Evolutionary conservation across 2,888 invertebrate genomes (phyloP).

Genomic region (Spisula subtruncata): DNA sequence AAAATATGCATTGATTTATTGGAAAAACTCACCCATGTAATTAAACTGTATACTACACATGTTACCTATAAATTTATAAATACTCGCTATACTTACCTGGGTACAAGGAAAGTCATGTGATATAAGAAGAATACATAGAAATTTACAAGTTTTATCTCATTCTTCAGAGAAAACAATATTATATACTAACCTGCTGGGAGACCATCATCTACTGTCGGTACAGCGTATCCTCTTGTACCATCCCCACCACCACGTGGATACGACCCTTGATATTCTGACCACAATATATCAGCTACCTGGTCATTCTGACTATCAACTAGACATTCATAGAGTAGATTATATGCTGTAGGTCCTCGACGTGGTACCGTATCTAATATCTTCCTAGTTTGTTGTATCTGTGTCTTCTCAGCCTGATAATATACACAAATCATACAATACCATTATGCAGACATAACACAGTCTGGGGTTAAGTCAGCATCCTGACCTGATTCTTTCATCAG

Average conservation of each 20-base stretch:
- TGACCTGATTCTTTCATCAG: background rate
- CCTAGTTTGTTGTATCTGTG: constrained; percentile 59
- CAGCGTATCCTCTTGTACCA: constrained; percentile 37
- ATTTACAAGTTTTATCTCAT: too few relatives aligned
- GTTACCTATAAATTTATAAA: too few relatives aligned
- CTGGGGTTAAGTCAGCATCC: background rate
- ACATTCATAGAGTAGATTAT: constrained; percentile 61
- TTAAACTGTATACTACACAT: too few relatives aligned
- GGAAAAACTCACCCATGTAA: too few relatives aligned
- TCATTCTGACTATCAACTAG: constrained; percentile 63
- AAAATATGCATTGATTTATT: too few relatives aligned
- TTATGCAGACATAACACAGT: background rate
- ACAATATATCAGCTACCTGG: constrained; percentile 58
- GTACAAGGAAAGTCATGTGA: too few relatives aligned
- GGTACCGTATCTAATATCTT: constrained; percentile 73
- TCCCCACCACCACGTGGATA: constrained; percentile 7
- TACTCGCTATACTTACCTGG: too few relatives aligned
- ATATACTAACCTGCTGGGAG: constrained; percentile 42
- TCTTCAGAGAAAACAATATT: too few relatives aligned
- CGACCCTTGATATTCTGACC: constrained; percentile 33
- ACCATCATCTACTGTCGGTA: constrained; percentile 10
- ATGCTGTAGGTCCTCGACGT: constrained; percentile 72
- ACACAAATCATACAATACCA: too few relatives aligned
- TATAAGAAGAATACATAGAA: too few relatives aligned
- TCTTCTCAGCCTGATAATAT: constrained; percentile 63